A percentile compares a stretch with the other conserved stretches of the same genome.
phyloP scores from a whole-genome alignment of 2,113 vertebrate genomes.

The Thymallus thymallus region DNA sequence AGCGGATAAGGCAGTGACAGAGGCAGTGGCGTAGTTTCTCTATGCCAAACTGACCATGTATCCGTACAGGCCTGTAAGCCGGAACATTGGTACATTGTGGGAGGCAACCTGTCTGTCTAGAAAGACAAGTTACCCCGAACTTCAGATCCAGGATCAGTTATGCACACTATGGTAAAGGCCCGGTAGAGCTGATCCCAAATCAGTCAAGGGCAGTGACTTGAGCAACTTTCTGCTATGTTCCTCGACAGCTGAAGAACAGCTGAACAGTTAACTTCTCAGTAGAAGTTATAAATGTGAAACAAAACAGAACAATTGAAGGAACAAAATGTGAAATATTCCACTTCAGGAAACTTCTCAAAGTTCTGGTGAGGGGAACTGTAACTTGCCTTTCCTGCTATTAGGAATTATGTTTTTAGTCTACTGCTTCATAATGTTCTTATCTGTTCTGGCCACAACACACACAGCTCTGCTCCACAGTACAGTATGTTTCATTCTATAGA shows the following conservation, averaged over 20 bases:
- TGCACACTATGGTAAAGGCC: too few relatives aligned
- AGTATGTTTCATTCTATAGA: neutral
- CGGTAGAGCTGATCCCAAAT: too few relatives aligned
- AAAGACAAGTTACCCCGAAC: too few relatives aligned
- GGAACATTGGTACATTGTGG: too few relatives aligned
- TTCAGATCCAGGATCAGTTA: too few relatives aligned
- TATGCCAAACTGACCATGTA: too few relatives aligned
- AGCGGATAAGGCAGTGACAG: too few relatives aligned
- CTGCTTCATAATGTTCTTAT: slow-evolving; percentile 9
- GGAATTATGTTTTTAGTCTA: slow-evolving; percentile 44
- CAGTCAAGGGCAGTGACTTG: too few relatives aligned
- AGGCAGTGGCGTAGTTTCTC: too few relatives aligned
- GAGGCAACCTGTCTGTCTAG: too few relatives aligned
- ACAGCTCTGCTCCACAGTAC: neutral
- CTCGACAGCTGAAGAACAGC: neutral
- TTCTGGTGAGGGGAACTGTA: slow-evolving; percentile 29
- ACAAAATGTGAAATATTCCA: slow-evolving; percentile 25
- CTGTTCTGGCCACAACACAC: slow-evolving; percentile 14
- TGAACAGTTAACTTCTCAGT: neutral
- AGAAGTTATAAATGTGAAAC: neutral
- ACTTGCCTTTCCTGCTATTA: slow-evolving; percentile 40
- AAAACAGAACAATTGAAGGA: neutral
- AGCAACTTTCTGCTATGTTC: slow-evolving; percentile 5
- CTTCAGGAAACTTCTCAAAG: neutral
- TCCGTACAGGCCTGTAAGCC: too few relatives aligned